These are phyloP conservation scores for Xiphophorus birchmanni DNA, from an alignment of 2,797 vertebrate species.

Conservation along the genomic window DNA sequence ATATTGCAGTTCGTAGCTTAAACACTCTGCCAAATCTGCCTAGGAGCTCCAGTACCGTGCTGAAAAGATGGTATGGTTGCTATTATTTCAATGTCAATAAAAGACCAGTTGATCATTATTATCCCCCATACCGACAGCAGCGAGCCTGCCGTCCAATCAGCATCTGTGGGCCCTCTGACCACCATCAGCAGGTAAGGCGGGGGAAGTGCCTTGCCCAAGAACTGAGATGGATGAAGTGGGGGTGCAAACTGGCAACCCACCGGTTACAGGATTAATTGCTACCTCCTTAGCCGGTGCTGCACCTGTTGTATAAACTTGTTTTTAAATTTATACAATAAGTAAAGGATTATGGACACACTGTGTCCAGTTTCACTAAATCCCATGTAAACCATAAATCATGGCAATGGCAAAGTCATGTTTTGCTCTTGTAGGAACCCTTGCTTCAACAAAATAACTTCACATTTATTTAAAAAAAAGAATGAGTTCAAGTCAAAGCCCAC, in stretches of 20 bases:
- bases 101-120: no score
- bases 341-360: background rate
- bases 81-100: no score
- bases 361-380: background rate
- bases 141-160: no score
- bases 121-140: no score
- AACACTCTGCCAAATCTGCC: background rate
- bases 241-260: no score
- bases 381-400: background rate
- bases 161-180: no score
- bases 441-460: background rate
- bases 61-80: background rate
- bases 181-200: no score
- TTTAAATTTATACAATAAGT: background rate
- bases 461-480: background rate
- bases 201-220: no score
- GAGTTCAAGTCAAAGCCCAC: background rate
- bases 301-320: background rate
- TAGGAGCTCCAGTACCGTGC: background rate
- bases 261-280: no score
- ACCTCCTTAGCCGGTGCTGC: no score
- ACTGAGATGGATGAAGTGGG: no score
- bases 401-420: background rate
- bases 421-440: background rate
- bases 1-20: background rate